Evolutionary conservation across 2,113 vertebrate genomes (phyloP), one percentile per base, ranked within the genome.

Genomic region (Brachionichthys hirsutus): DNA sequence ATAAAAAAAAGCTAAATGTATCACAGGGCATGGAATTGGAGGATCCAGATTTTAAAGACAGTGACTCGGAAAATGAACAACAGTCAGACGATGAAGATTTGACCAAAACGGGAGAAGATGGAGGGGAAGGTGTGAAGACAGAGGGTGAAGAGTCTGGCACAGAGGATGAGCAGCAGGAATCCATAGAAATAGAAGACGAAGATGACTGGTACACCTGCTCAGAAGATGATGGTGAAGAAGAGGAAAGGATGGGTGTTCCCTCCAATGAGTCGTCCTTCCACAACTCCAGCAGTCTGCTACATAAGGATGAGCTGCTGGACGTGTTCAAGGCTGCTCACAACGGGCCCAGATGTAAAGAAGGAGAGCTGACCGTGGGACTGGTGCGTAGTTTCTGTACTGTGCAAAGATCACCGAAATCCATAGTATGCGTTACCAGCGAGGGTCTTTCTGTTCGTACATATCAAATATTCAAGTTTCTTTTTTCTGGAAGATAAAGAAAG

Each of bases 331-430:
- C 86, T 1, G 75, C 91, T 15, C 95, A 98, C 54, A 66, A 30
- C 0, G 91, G 94, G 34, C 73, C 77, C 35, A 92, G 58, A 43
- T 87, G 91, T 80, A 96, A 92, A 84, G 91, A 93, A 1, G 92
- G 89, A 3, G 90, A 98, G 36, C 90, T 98, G 53, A 99, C 95
- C 1, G 87, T 98, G n/a, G 98, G 98, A 15, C 80, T 99, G 94
- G 98, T 98, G 79, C 90, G 96, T 85, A 20, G 6, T 8, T 18
- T 12, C 12, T 20, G 2, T 53, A 30, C 24, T 30, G 4, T 30
- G 24, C 4, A 10, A 40, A 34, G 48, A 35, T 10, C 10, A 40
- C 12, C 12, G 36, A 12, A 40, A 40, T 40, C 1, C 12, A 19
- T 19, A 14, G 35, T 2, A 53, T 14, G 10, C 30, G 3, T 52